Conservation (phyloP, 2,113 vertebrate genomes). For the Colinus virginianus region DNA sequence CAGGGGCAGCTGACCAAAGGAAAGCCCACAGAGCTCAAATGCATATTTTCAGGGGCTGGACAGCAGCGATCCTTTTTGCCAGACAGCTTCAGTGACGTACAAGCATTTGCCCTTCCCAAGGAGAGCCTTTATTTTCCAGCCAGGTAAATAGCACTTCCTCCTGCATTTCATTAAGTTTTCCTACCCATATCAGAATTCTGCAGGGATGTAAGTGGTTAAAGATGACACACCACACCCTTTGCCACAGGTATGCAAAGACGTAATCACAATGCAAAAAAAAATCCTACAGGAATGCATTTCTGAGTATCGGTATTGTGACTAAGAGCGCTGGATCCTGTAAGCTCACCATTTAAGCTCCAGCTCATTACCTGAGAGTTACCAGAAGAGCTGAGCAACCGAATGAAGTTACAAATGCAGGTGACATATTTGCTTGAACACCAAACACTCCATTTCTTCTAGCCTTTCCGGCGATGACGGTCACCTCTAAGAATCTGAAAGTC, state of each 20-base stretch:
- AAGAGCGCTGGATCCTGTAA: neutral
- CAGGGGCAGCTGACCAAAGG: neutral
- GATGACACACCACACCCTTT: neutral
- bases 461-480: neutral
- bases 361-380: neutral
- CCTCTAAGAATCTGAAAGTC: neutral
- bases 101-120: neutral
- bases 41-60: neutral
- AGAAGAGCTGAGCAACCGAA: neutral
- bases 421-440: neutral
- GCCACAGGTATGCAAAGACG: neutral
- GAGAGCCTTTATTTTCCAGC: neutral
- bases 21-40: neutral
- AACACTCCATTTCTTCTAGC: neutral
- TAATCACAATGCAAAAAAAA: neutral
- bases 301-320: slow-evolving; percentile 27
- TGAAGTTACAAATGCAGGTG: neutral
- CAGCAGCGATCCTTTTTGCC: neutral
- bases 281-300: neutral
- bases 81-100: neutral
- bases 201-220: neutral
- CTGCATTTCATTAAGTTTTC: neutral
- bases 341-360: neutral
- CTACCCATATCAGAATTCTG: neutral
- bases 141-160: neutral